These are phyloP conservation scores for Herpailurus yagouaroundi DNA, from an alignment of 2,113 vertebrate species.

Conservation along the genomic window DNA sequence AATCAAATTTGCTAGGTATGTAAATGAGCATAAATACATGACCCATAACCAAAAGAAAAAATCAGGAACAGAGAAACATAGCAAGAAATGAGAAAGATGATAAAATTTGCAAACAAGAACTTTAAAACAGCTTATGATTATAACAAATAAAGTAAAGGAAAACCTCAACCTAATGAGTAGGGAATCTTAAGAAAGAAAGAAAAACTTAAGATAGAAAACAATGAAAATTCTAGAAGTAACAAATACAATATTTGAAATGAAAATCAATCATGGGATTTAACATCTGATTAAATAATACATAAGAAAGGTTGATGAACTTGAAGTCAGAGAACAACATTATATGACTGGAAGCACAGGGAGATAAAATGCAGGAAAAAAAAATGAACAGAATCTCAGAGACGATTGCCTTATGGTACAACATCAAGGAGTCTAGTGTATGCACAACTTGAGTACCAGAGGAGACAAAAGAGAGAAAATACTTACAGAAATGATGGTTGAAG, in stretches of 20 bases:
- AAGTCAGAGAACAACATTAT: background rate
- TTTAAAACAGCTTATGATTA: conserved; percentile 1
- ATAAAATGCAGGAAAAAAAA: background rate
- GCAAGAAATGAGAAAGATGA: background rate
- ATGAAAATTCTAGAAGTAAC: background rate
- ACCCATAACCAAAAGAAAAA: background rate
- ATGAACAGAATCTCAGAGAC: background rate
- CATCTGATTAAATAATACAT: background rate
- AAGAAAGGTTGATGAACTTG: background rate
- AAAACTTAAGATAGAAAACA: background rate
- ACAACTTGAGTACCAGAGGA: background rate
- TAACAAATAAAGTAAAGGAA: conserved; percentile 19
- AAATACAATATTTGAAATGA: background rate
- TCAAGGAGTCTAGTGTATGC: background rate
- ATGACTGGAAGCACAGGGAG: background rate
- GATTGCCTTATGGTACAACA: background rate
- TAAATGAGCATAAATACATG: background rate
- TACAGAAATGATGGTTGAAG: background rate
- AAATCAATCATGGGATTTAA: background rate
- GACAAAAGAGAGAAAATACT: background rate
- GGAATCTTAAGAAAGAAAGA: background rate
- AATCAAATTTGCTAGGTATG: background rate
- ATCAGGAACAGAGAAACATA: background rate
- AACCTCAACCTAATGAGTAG: background rate
- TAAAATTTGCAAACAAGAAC: background rate